Base-by-base conservation (phyloP, 2,797 vertebrate genomes). In the Astyanax mexicanus region DNA sequence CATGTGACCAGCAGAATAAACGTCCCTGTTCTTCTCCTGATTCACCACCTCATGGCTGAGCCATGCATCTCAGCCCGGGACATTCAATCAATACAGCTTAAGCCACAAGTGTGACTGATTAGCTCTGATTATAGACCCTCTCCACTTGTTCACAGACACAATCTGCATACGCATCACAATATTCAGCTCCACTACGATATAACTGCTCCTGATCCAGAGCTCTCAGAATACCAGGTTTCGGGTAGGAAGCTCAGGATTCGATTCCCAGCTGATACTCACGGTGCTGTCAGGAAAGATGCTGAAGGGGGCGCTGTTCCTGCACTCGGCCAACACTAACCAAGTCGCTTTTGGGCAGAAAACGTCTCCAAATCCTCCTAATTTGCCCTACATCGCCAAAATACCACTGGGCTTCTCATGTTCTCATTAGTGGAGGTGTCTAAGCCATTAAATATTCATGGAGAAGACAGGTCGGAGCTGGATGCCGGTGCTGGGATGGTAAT, bases 1-100 rank as follows among this genome's bases (percentile, higher is more conserved):
- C 54, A 17, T 29, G 35, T 65, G n/a, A 29, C 77, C 69, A 81
- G 62, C 60, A 78, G 72, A 62, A 67, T 79, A 60, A 44, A 69
- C 0, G 52, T 51, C 55, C 45, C 42, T 69, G 45, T 8, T 13
- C 71, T 51, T 44, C 45, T 37, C 15, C 27, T 15, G 13, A 61
- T 54, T 61, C 23, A 21, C 10, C 66, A 49, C 17, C 13, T 54
- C 35, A 38, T 54, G 19, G 66, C 58, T 79, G 62, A 81, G 72
- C 60, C 52, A 72, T 13, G 71, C 25, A 75, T 69, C 54, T 79
- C 25, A 49, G 44, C 60, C 23, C 64, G 21, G 70, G 40, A 69
- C 51, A 78, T 74, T 42, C 61, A 62, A 66, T 73, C 65, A 23
- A 66, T 74, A 74, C 25, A 47, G 47, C 19, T 21, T 52, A 52